Conservation (phyloP, 2,797 vertebrate genomes). For the Amazonetta brasiliensis region DNA sequence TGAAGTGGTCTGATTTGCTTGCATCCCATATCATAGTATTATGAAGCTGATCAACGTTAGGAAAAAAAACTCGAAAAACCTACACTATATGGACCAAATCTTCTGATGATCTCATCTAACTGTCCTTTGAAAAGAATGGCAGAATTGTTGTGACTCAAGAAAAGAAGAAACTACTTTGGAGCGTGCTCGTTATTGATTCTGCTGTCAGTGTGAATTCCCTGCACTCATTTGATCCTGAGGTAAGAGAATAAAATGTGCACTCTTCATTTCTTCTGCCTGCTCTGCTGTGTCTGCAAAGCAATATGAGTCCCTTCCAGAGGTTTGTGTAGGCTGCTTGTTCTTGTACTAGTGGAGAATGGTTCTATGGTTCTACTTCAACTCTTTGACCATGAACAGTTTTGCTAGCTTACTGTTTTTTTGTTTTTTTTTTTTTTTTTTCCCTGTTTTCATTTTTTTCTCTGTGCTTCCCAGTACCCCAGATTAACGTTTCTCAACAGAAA, state of each 20-base stretch:
- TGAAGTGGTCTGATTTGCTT: not conserved
- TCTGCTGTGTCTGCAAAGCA: not conserved
- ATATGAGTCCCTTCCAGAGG: not conserved
- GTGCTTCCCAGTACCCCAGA: not conserved
- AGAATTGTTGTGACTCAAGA: not conserved
- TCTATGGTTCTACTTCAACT: not conserved
- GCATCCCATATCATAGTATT: not conserved
- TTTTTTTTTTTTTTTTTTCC: too few species aligned
- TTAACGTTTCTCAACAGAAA: not conserved
- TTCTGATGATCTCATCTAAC: not conserved
- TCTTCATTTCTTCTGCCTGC: not conserved
- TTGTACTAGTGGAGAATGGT: not conserved
- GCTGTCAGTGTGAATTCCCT: not conserved
- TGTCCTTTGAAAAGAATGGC: not conserved
- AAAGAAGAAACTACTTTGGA: not conserved
- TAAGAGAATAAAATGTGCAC: constrained; percentile 14
- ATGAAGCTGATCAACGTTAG: not conserved
- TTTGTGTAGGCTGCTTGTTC: not conserved
- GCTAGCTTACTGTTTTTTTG: not conserved
- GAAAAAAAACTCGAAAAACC: not conserved
- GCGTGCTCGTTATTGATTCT: not conserved
- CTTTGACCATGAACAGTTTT: not conserved
- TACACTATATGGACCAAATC: not conserved
- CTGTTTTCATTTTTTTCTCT: too few species aligned
- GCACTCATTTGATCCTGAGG: not conserved